A percentile compares a stretch with the other conserved stretches of the same genome.
Conservation (phyloP, 2,797 vertebrate genomes). For the Erpetoichthys calabaricus region DNA sequence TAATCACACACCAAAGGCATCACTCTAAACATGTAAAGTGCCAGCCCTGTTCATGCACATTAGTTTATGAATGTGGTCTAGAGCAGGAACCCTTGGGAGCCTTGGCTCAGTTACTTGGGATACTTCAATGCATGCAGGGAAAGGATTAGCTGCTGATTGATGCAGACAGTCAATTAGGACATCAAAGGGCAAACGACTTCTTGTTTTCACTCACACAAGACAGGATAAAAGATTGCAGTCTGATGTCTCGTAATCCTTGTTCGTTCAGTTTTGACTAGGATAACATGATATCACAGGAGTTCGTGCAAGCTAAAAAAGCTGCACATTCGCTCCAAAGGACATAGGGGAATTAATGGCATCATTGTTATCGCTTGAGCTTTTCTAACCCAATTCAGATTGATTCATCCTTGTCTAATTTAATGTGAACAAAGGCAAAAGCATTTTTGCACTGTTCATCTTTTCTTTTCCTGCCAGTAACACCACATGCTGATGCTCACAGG, state of each 20-base stretch:
- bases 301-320: conserved; percentile 41
- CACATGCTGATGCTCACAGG: not conserved
- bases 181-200: conserved; percentile 47
- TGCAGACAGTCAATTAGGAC: conserved; percentile 55
- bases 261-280: conserved; percentile 34
- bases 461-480: not conserved
- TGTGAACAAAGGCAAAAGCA: not conserved
- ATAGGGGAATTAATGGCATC: conserved; percentile 40
- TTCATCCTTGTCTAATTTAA: conserved; percentile 10
- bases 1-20: no score
- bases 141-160: conserved; percentile 44
- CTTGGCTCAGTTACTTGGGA: conserved; percentile 38
- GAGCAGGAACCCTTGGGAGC: conserved; percentile 19
- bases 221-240: conserved; percentile 39
- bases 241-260: conserved; percentile 43
- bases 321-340: conserved; percentile 29
- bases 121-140: conserved; percentile 36
- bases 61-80: conserved; percentile 25
- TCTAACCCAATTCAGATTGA: conserved; percentile 37
- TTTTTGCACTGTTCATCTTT: not conserved
- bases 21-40: no score
- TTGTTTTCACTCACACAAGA: conserved; percentile 42
- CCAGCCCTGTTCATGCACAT: conserved; percentile 5
- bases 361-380: conserved; percentile 37
- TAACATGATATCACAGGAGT: conserved; percentile 34